Conservation (phyloP, 2,797 vertebrate genomes). For the Pristis pectinata region DNA sequence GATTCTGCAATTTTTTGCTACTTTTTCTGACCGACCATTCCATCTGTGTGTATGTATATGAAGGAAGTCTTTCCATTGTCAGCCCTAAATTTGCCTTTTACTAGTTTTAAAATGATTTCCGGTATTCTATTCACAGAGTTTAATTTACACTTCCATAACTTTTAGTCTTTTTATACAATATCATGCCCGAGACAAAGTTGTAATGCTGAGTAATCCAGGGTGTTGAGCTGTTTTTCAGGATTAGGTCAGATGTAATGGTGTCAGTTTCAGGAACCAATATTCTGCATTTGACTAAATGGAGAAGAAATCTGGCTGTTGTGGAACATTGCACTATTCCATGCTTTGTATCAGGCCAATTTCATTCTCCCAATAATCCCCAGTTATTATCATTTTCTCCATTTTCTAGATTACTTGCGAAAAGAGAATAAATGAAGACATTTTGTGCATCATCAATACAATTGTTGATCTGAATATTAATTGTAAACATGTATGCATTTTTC, state of each 20-base stretch:
- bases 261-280: not conserved
- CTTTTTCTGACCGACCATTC: not conserved
- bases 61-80: not conserved
- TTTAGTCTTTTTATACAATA: not conserved
- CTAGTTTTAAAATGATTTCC: not conserved
- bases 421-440: not conserved
- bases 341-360: not conserved
- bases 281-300: not conserved
- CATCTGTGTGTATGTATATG: not conserved
- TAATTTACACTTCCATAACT: not conserved
- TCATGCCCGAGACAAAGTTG: not conserved
- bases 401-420: not conserved
- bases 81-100: not conserved
- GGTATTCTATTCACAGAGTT: not conserved
- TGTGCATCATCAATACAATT: not conserved
- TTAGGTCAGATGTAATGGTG: not conserved
- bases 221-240: not conserved
- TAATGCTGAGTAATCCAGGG: not conserved
- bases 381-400: not conserved
- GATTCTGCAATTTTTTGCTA: not conserved
- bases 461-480: not conserved
- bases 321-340: not conserved
- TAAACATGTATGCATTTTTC: not conserved
- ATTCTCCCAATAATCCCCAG: not conserved
- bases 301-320: not conserved